phyloP scores from a whole-genome alignment of 2,797 vertebrate genomes.

The Craterocephalus amniculus region DNA sequence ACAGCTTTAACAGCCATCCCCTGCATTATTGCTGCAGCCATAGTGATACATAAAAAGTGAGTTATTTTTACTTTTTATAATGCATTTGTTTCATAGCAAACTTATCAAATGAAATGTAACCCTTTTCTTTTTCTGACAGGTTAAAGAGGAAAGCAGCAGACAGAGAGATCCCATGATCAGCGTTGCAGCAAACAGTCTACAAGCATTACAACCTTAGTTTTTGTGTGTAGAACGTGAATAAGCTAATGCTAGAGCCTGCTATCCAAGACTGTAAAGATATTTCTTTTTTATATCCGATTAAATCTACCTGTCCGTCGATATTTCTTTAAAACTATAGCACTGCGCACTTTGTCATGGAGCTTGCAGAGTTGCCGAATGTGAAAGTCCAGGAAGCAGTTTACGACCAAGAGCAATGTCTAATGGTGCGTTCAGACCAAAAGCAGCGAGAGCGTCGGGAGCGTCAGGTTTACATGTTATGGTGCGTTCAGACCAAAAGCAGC shows the following conservation, averaged over 20 bases:
- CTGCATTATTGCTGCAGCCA: background rate
- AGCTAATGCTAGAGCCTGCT: slow-evolving; percentile 14
- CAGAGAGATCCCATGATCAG: background rate
- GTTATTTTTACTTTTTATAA: background rate
- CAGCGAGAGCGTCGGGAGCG: too few relatives aligned
- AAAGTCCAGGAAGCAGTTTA: background rate
- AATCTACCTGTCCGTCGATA: background rate
- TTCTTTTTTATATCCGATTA: background rate
- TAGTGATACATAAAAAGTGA: background rate
- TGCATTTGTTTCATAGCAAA: too few relatives aligned
- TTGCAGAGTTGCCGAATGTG: background rate
- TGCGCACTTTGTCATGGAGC: slow-evolving; percentile 24
- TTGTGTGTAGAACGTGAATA: background rate
- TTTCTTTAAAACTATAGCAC: background rate
- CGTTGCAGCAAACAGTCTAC: background rate
- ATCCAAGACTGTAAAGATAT: too few relatives aligned
- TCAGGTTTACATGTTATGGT: too few relatives aligned
- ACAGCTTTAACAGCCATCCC: fast-evolving
- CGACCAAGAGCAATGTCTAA: too few relatives aligned
- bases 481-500: too few relatives aligned
- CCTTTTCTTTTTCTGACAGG: slow-evolving; percentile 28
- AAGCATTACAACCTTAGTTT: background rate
- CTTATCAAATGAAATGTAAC: background rate
- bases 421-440: too few relatives aligned
- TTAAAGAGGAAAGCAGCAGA: background rate